Evolutionary conservation across 2,888 invertebrate species (phyloP).

Genomic region (Rhyacophila evoluta): DNA sequence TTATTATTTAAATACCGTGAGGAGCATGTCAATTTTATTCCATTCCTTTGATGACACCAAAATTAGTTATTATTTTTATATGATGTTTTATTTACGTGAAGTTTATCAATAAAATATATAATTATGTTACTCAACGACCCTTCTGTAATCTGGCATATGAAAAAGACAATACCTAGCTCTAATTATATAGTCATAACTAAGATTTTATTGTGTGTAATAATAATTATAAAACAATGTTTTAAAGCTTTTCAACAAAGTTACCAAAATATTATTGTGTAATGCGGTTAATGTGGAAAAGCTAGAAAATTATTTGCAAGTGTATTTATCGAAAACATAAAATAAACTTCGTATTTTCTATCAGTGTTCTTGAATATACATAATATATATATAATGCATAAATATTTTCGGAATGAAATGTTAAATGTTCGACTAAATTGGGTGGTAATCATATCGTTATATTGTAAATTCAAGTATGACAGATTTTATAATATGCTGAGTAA

Average conservation of each 20-base stretch:
- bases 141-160: slow-evolving; percentile 73
- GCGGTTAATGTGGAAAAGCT: slow-evolving; percentile 27
- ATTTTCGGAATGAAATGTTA: slow-evolving; percentile 37
- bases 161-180: slow-evolving; percentile 73
- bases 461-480: neutral
- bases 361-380: slow-evolving; percentile 36
- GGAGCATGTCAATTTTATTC: too few relatives aligned
- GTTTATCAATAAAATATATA: neutral
- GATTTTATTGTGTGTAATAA: slow-evolving; percentile 38
- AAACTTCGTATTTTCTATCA: slow-evolving; percentile 34
- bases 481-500: neutral
- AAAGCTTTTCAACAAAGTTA: slow-evolving; percentile 27
- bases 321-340: neutral
- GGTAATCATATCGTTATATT: neutral
- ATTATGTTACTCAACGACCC: neutral
- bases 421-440: slow-evolving; percentile 23
- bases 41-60: too few relatives aligned
- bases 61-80: too few relatives aligned
- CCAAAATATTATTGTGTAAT: too few relatives aligned
- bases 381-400: slow-evolving; percentile 26
- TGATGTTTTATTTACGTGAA: neutral
- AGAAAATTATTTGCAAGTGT: slow-evolving; percentile 35
- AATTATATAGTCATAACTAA: slow-evolving; percentile 58
- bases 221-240: slow-evolving; percentile 40
- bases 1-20: too few relatives aligned